These are phyloP conservation scores for Drosophila putrida DNA, from an alignment of 2,888 invertebrate genomes.

Conservation along the genomic window DNA sequence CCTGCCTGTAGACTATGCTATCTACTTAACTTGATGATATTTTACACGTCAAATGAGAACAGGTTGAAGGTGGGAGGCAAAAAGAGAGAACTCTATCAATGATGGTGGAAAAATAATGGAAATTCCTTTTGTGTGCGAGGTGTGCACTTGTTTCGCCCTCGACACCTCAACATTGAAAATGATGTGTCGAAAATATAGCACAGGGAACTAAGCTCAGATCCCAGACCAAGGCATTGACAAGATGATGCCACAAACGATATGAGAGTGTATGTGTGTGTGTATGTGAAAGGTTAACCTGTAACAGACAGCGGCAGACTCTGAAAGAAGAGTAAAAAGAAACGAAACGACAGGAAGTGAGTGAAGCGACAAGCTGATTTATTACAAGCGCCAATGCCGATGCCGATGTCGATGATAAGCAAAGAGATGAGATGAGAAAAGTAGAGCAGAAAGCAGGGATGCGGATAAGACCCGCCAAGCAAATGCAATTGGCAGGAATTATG, in stretches of 20 bases:
- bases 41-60: constrained; percentile 53
- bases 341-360: constrained; percentile 43
- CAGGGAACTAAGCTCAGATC: constrained; percentile 35
- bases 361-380: constrained; percentile 75
- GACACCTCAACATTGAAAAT: constrained; percentile 72
- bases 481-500: constrained; percentile 74
- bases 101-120: constrained; percentile 66
- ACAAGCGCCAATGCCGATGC: constrained; percentile 63
- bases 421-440: constrained; percentile 10
- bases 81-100: constrained; percentile 53
- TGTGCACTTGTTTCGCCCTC: constrained; percentile 21
- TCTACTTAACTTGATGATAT: constrained; percentile 72
- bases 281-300: constrained; percentile 57
- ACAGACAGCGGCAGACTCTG: constrained; percentile 29
- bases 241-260: constrained; percentile 60
- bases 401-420: constrained; percentile 55
- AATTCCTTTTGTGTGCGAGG: constrained; percentile 56
- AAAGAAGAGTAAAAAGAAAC: constrained; percentile 9
- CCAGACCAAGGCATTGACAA: constrained; percentile 66
- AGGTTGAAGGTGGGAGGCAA: background rate
- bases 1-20: constrained; percentile 20
- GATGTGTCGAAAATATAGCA: constrained; percentile 70
- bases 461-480: constrained; percentile 58
- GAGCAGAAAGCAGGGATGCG: constrained; percentile 15
- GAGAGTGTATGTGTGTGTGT: constrained; percentile 38